Evolutionary conservation across 2,888 invertebrate species (phyloP).

Genomic region (Eristalinus aeneus): DNA sequence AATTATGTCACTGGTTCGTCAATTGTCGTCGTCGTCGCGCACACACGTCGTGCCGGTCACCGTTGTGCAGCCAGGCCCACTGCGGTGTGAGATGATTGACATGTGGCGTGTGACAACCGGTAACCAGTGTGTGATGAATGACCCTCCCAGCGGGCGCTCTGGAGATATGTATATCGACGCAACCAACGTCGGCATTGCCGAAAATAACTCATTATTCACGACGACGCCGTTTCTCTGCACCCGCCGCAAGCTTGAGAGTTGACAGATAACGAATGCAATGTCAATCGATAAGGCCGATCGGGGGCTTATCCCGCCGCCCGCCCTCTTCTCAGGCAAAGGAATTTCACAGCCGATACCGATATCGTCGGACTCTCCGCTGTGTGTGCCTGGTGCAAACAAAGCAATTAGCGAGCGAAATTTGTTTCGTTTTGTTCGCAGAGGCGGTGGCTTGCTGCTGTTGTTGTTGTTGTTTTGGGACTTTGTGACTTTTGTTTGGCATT

Average conservation of each 20-base stretch:
- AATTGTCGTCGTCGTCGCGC: not conserved
- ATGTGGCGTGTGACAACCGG: slow-evolving; percentile 46
- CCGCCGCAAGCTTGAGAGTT: not conserved
- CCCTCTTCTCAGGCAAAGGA: not conserved
- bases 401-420: not conserved
- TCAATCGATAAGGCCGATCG: slow-evolving; percentile 13
- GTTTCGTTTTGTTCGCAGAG: not conserved
- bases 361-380: not conserved
- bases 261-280: slow-evolving; percentile 54
- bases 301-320: not conserved
- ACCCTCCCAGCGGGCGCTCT: not conserved
- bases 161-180: not conserved
- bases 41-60: slow-evolving; percentile 6
- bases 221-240: not conserved
- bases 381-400: not conserved
- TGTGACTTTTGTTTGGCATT: not conserved
- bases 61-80: not conserved
- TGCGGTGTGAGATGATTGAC: slow-evolving; percentile 31
- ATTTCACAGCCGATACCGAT: not conserved
- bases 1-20: not conserved
- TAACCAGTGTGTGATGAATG: slow-evolving; percentile 55
- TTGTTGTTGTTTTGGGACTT: not conserved
- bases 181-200: slow-evolving; percentile 17
- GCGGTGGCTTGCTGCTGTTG: no score
- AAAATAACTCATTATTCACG: slow-evolving; percentile 30